A percentile compares a stretch with the other conserved stretches of the same genome.
phyloP scores from a whole-genome alignment of 2,113 vertebrate species.

The Embiotoca jacksoni region DNA sequence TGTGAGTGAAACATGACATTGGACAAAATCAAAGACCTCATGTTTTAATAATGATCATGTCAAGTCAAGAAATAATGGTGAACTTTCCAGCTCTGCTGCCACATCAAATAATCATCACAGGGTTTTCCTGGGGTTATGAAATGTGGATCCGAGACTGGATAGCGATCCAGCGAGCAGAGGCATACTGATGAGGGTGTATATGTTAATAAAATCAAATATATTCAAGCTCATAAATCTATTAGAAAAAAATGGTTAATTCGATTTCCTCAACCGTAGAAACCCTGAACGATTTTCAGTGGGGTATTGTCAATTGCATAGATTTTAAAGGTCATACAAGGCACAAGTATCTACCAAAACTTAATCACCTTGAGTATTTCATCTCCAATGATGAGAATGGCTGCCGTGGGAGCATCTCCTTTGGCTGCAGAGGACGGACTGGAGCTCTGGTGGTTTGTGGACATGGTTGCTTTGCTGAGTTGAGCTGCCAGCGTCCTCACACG shows the following conservation, averaged over 20 bases:
- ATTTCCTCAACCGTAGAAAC: slow-evolving; percentile 13
- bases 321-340: slow-evolving; percentile 6
- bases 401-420: slow-evolving; percentile 80
- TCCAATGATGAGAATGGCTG: slow-evolving; percentile 94
- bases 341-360: background rate
- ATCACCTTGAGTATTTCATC: slow-evolving; percentile 96
- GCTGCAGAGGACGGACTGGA: slow-evolving; percentile 26
- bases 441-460: slow-evolving; percentile 80
- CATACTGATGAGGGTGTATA: slow-evolving; percentile 7
- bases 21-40: slow-evolving; percentile 48
- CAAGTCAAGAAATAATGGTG: slow-evolving; percentile 14
- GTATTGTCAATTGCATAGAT: background rate
- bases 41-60: slow-evolving; percentile 57
- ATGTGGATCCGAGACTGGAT: background rate
- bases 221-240: slow-evolving; percentile 4
- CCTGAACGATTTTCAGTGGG: slow-evolving; percentile 27
- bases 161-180: background rate
- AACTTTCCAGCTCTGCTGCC: slow-evolving; percentile 28
- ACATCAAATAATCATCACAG: slow-evolving; percentile 38
- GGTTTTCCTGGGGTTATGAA: slow-evolving; percentile 20
- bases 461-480: slow-evolving; percentile 75
- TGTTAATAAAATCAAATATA: slow-evolving; percentile 13
- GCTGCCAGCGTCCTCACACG: slow-evolving; percentile 72
- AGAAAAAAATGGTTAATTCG: background rate
- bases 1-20: slow-evolving; percentile 17